Evolutionary conservation across 37 sponge, comb jelly and placozoan genomes (phyloP).

Genomic region (Amphimedon queenslandica): DNA sequence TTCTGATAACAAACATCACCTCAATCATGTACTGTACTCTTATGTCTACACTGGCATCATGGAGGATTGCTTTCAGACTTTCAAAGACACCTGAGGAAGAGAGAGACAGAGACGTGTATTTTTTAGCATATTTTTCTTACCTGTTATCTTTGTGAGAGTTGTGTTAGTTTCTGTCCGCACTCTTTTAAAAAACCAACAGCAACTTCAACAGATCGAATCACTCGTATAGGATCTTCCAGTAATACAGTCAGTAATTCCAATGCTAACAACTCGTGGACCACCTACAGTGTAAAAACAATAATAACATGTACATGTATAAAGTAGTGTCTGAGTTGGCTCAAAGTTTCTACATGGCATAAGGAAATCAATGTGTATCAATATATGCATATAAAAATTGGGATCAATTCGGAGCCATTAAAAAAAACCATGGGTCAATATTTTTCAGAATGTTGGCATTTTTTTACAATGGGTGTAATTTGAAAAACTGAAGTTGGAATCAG

Average conservation of each 20-base stretch:
- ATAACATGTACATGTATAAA: no score
- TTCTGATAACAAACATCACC: constrained; percentile 87
- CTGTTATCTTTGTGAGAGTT: constrained; percentile 73
- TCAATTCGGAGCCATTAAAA: no score
- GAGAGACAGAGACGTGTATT: background rate
- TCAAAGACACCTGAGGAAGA: constrained; percentile 72
- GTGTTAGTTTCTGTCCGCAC: constrained; percentile 74
- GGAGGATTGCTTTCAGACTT: constrained; percentile 74
- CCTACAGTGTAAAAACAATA: no score
- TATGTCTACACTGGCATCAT: constrained; percentile 73
- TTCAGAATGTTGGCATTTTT: no score
- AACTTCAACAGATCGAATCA: constrained; percentile 96
- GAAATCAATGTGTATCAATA: no score
- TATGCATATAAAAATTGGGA: no score
- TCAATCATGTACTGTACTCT: constrained; percentile 98
- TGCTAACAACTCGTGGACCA: constrained; percentile 86
- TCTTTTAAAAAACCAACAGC: constrained; percentile 90
- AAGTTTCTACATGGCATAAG: no score
- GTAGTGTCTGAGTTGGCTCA: no score
- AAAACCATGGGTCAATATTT: no score
- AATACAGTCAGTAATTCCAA: constrained; percentile 90
- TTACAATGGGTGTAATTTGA: no score
- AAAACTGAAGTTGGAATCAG: no score
- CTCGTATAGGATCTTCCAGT: constrained; percentile 87
- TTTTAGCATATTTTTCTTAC: constrained; percentile 6